Conservation (phyloP, 2,888 invertebrate genomes). For the Ormyrus nitidulus region DNA sequence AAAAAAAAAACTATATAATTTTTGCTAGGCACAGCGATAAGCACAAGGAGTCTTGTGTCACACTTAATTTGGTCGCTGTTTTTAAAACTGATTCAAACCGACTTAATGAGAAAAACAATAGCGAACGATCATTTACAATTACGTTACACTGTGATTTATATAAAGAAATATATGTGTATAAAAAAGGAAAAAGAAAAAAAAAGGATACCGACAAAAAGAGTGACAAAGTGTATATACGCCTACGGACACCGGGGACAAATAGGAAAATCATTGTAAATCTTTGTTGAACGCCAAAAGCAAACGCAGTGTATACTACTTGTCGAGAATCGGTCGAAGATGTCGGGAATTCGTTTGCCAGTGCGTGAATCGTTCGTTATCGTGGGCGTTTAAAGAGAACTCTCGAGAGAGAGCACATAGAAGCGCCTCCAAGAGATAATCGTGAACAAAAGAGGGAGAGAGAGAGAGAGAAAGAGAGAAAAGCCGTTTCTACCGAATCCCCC, state of each 20-base stretch:
- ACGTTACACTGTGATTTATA: slow-evolving; percentile 53
- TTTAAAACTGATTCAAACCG: slow-evolving; percentile 40
- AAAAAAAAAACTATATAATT: background rate
- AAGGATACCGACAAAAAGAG: too few species aligned
- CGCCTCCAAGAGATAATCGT: slow-evolving; percentile 12
- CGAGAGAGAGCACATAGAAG: slow-evolving; percentile 34
- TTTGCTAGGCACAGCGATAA: slow-evolving; percentile 42
- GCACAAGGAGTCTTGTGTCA: slow-evolving; percentile 51
- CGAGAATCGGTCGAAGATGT: background rate
- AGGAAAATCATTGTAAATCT: slow-evolving; percentile 64
- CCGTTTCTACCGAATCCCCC: slow-evolving; percentile 14
- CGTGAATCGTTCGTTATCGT: slow-evolving; percentile 17
- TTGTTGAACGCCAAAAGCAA: slow-evolving; percentile 64
- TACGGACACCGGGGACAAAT: slow-evolving; percentile 42
- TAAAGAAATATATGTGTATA: slow-evolving; percentile 50
- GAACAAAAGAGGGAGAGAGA: background rate
- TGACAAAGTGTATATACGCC: slow-evolving; percentile 50
- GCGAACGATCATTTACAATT: slow-evolving; percentile 45
- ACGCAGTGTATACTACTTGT: slow-evolving; percentile 46
- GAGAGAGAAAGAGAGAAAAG: background rate
- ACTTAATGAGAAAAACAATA: slow-evolving; percentile 47
- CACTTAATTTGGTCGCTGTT: slow-evolving; percentile 54
- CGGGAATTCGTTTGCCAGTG: background rate
- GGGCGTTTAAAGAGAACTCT: slow-evolving; percentile 11
- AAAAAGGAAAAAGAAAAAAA: slow-evolving; percentile 46